Percentiles rank a stretch among this genome's conserved stretches.
Evolutionary conservation across 1,140 invertebrate species (phyloP).

Genomic region (Drosophila obscura): DNA sequence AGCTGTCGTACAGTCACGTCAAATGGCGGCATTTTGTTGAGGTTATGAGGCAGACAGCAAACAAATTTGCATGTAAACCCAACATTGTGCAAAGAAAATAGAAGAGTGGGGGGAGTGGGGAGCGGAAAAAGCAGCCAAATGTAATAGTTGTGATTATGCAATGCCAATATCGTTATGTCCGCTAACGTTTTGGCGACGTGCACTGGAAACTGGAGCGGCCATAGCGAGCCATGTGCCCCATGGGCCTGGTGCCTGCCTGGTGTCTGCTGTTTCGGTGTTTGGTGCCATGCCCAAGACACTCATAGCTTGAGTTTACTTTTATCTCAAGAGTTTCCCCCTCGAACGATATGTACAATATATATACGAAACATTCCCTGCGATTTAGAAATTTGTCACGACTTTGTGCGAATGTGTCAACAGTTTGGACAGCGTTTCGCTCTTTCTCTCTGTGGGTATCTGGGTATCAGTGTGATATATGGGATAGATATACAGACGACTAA

Average conservation of each 20-base stretch:
- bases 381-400: slow-evolving; percentile 71
- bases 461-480: slow-evolving; percentile 13
- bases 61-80: slow-evolving; percentile 66
- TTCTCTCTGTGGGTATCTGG: too few species aligned
- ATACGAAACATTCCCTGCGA: slow-evolving; percentile 13
- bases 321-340: not conserved
- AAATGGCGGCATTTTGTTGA: slow-evolving; percentile 44
- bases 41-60: slow-evolving; percentile 46
- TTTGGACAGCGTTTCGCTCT: slow-evolving; percentile 25
- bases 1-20: slow-evolving; percentile 64
- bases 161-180: slow-evolving; percentile 63
- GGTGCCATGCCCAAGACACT: slow-evolving; percentile 49
- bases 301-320: slow-evolving; percentile 27
- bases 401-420: slow-evolving; percentile 25
- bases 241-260: not conserved
- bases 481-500: too few species aligned
- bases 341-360: slow-evolving; percentile 19
- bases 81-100: slow-evolving; percentile 53
- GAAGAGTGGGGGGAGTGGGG: slow-evolving; percentile 10
- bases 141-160: slow-evolving; percentile 73
- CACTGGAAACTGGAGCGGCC: slow-evolving; percentile 72
- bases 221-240: slow-evolving; percentile 39
- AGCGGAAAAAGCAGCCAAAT: slow-evolving; percentile 57
- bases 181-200: slow-evolving; percentile 59
- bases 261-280: too few species aligned